These are phyloP conservation scores for Tupaia chinensis DNA, from an alignment of 2,113 vertebrate species.

Conservation along the genomic window DNA sequence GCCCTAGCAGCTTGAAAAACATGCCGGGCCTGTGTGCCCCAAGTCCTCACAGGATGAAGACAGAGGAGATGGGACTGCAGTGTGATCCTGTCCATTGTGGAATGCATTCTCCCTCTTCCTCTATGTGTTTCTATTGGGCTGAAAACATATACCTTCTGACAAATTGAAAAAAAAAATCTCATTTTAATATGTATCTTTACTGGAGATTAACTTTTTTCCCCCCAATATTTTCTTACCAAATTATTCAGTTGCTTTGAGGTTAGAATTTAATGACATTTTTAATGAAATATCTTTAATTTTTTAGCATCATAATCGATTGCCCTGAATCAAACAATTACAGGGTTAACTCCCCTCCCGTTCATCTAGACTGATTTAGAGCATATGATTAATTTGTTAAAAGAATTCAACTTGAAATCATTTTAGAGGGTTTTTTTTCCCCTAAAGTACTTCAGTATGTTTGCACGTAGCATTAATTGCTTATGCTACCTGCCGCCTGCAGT, in stretches of 20 bases:
- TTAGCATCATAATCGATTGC: not conserved
- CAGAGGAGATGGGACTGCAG: no score
- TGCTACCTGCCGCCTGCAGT: not conserved
- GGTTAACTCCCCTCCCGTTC: not conserved
- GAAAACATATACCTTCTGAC: no score
- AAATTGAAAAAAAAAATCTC: not conserved
- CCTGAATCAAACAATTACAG: not conserved
- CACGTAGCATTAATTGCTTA: not conserved
- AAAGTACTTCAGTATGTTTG: not conserved
- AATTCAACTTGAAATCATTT: not conserved
- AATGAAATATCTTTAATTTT: not conserved
- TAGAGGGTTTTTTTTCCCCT: not conserved
- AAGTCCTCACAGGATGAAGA: no score
- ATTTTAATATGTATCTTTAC: not conserved
- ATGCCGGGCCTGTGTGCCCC: no score
- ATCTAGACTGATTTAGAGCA: not conserved
- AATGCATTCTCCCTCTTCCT: no score
- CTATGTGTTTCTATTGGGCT: no score
- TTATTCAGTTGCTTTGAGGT: slow-evolving; percentile 35
- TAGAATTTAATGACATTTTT: not conserved
- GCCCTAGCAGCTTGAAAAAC: no score
- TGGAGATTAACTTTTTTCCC: not conserved
- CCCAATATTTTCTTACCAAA: not conserved
- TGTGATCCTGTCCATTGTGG: no score
- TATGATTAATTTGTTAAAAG: not conserved